Base-by-base conservation (phyloP, 1,140 invertebrate genomes). In the Bombus balteatus region DNA sequence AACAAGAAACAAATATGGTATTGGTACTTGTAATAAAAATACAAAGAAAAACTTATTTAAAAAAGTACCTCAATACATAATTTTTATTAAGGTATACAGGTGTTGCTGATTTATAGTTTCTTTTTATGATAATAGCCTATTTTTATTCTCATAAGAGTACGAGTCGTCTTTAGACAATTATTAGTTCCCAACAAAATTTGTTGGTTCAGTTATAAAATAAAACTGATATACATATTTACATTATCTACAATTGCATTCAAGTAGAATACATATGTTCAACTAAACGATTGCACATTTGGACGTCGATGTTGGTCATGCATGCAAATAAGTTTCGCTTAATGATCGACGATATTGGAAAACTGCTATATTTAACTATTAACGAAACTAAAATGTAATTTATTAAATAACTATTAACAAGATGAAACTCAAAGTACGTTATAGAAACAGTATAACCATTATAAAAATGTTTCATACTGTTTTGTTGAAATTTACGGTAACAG, bases 11-110 rank as follows among this genome's bases (percentile, higher is more conserved):
- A 70, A 57, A 71, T 43, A 70, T 34, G n/a, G 37, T 43, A 71
- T 25, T 71, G 53, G 77, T 62, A 80, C 39, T 80, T 32, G 57
- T 72, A 87, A 85, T 37, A 89, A 87, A 92, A 90, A 88, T 91
- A 85, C 78, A 88, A 89, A 92, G 77, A 88, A 92, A 85, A 90
- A 91, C 82, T 90, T 91, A 92, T 94, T 95, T 95, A 95, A 94
- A 94, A 95, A 95, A 95, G 94, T 95, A 95, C 94, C 94, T 95
- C 94, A 95, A 95, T 94, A 95, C 94, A 95, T 95, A 94, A 94
- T 92, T 94, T 95, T 95, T 94, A 95, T 95, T 95, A 94, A 94
- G 94, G 94, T 94, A 92, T 95, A 94, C 94, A 95, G 94, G 93
- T 94, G 83, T 85, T 80, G 93, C 91, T 94, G 93, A 93, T 94